These are phyloP conservation scores for Lasioglossum zephyrum DNA, from an alignment of 2,888 invertebrate genomes.

Conservation along the genomic window DNA sequence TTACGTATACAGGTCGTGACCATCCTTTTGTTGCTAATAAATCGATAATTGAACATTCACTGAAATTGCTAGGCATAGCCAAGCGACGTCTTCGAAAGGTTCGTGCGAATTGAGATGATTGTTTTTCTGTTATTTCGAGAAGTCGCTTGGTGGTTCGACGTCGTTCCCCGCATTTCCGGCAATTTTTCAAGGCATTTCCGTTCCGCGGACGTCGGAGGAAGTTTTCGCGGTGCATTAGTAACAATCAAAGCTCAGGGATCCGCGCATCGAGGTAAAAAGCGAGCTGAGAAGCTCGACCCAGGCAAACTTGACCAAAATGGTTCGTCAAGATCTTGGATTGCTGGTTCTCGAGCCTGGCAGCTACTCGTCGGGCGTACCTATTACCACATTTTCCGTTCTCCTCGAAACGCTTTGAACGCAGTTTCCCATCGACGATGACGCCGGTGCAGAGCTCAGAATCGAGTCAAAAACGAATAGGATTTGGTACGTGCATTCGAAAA, in stretches of 20 bases:
- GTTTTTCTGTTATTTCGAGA: not conserved
- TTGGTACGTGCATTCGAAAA: not conserved
- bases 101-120: too few relatives aligned
- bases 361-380: not conserved
- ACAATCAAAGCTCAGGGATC: not conserved
- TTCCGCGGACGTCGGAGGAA: not conserved
- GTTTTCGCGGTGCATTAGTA: not conserved
- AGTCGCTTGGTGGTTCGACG: not conserved
- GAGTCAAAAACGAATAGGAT: not conserved
- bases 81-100: too few relatives aligned
- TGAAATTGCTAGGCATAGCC: too few relatives aligned
- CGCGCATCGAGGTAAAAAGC: not conserved
- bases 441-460: not conserved
- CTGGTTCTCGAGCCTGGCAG: not conserved
- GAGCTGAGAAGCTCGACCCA: not conserved
- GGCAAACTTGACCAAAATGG: constrained; percentile 5
- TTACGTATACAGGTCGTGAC: too few relatives aligned
- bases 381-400: not conserved
- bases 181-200: not conserved
- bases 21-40: too few relatives aligned
- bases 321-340: constrained; percentile 14
- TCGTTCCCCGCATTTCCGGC: not conserved
- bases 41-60: too few relatives aligned
- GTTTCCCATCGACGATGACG: not conserved
- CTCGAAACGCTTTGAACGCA: constrained; percentile 5